Evolutionary conservation across 2,888 invertebrate species (phyloP), one percentile per base, ranked within the genome.

Genomic region (Phrixothrix hirtus): DNA sequence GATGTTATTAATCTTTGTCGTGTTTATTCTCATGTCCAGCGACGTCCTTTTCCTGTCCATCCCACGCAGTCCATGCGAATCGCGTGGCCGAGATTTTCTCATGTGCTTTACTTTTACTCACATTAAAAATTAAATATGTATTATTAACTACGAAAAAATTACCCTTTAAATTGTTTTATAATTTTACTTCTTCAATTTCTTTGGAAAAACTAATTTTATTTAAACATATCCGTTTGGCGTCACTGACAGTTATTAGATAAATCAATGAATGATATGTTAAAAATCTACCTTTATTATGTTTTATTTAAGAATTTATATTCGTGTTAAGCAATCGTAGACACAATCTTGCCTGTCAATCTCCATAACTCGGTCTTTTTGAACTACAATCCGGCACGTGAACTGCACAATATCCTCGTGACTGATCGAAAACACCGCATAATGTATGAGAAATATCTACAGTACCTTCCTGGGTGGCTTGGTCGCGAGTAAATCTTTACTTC

Each of bases 61-160:
- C 72, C 73, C 70, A 71, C 70, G 69, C 71, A 68, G 67, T 55
- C 70, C 71, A 75, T 75, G 74, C 73, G 74, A 75, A 73, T 73
- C 71, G 65, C 63, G 62, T 68, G 67, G 63, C 66, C 67, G 65
- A 68, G 68, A 68, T 70, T 70, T 75, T 75, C 74, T 72, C 74
- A 75, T 73, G 74, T 72, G 66, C 65, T 66, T 68, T 66, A 68
- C 69, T 68, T 68, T 64, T 62, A 63, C 64, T 66, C 48, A 65
- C 69, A 69, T 70, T 69, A 65, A 61, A 49, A 65, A 65, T 63
- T 68, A 68, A 70, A 69, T 67, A 57, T 63, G 66, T 69, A 68
- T 70, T 68, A 70, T 71, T 70, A 69, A 52, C n/a, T n/a, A n/a
- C n/a, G n/a, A n/a, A n/a, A n/a, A n/a, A n/a, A n/a, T n/a, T n/a